Base-by-base conservation (phyloP, 2,888 invertebrate genomes). In the Hirtodrosophila cameraria region DNA sequence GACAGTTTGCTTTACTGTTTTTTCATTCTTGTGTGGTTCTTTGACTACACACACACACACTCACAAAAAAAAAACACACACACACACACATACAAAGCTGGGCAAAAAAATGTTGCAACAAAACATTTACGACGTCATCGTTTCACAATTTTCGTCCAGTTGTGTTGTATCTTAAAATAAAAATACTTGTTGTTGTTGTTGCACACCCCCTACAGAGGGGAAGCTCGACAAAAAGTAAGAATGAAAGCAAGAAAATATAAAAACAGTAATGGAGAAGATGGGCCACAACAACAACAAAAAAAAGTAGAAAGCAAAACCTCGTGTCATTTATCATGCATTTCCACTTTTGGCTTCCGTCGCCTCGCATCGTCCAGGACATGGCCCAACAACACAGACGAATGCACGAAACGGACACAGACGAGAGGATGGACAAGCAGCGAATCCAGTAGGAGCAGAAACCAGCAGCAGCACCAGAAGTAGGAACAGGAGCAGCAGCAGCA, bases 261-360 rank as follows among this genome's bases (percentile, higher is more conserved):
- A 25, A 23, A 45, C 30, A 23, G 23, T 2, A 30, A 20, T 28
- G 20, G 39, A 39, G 15, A 39, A 27, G 36, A 18, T 18, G 11
- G 42, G 20, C n/a, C n/a, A n/a, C n/a, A n/a, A n/a, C n/a, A n/a
- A n/a, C n/a, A n/a, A n/a, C n/a, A 13, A 31, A 13, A 36, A 11
- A 12, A 38, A 63, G 48, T 55, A 53, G 66, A 49, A 54, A 67
- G 58, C 53, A 68, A 76, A 83, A 76, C 62, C 75, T 76, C 80
- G 71, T 82, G 86, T 86, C 81, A 86, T 82, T 86, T 86, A 83
- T 82, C 81, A 86, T 86, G 84, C 81, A 86, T 83, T 82, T 86
- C 86, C 81, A 83, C 86, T 82, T 86, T 86, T 80, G 80, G 86
- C 84, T 86, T 83, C 74, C 81, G 84, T 80, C 23, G 23, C 18